A percentile compares a stretch with the other conserved stretches of the same genome.
Evolutionary conservation across 2,113 vertebrate genomes (phyloP).

Genomic region (Acrocephalus kingi): DNA sequence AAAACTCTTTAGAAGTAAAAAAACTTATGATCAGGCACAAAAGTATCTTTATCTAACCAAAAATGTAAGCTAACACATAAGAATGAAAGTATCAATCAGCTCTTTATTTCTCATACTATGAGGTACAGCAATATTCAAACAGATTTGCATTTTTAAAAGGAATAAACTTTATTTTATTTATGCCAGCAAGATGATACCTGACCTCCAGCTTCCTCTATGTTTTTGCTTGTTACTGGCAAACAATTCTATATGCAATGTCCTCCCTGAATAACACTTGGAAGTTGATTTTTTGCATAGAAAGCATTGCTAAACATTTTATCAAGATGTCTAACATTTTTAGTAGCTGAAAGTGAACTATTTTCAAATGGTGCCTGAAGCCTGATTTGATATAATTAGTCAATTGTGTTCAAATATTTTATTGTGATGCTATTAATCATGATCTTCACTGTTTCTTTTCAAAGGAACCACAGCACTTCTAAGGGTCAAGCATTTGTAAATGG

Average conservation of each 20-base stretch:
- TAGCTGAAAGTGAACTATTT: slow-evolving; percentile 1
- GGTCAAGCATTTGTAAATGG: background rate
- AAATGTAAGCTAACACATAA: background rate
- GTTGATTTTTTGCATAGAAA: background rate
- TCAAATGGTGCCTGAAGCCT: background rate
- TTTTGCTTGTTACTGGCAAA: background rate
- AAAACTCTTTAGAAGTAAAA: background rate
- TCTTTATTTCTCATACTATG: background rate
- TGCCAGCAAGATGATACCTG: background rate
- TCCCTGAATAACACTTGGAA: background rate
- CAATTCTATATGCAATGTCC: background rate
- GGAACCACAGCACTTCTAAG: background rate
- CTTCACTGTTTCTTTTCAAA: background rate
- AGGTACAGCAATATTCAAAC: background rate
- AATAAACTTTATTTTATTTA: background rate
- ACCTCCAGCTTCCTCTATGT: background rate
- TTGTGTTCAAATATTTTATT: slow-evolving; percentile 46
- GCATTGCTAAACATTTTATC: background rate
- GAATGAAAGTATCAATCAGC: background rate
- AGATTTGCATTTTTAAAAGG: background rate
- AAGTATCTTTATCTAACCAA: background rate
- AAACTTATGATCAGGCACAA: background rate
- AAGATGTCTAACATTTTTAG: background rate
- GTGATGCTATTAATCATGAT: background rate
- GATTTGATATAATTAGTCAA: background rate